phyloP scores from a whole-genome alignment of 2,113 vertebrate species.

The Dendropsophus ebraccatus region DNA sequence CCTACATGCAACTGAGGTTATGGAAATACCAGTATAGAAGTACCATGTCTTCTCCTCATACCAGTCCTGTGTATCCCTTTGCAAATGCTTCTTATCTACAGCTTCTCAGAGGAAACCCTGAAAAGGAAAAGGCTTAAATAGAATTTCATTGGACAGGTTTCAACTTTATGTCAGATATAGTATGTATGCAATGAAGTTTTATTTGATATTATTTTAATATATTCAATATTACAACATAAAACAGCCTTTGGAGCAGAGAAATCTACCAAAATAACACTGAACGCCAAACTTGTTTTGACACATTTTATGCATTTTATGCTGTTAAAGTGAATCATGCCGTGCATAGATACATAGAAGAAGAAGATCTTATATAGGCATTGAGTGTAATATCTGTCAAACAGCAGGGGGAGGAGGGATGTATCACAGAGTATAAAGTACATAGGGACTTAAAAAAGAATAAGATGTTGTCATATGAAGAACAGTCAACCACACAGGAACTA shows the following conservation, averaged over 20 bases:
- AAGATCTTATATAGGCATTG: neutral
- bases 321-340: neutral
- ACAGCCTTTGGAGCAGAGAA: neutral
- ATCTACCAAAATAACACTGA: neutral
- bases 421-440: no score
- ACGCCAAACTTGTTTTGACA: neutral
- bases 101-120: neutral
- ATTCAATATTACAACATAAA: neutral
- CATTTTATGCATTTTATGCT: neutral
- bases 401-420: no score
- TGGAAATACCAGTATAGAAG: no score
- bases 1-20: no score
- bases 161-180: neutral
- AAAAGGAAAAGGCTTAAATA: neutral
- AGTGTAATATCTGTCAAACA: neutral
- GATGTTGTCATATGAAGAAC: no score
- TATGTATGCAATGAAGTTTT: neutral
- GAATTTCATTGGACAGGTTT: neutral
- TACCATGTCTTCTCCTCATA: no score
- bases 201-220: neutral
- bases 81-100: neutral
- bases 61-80: neutral
- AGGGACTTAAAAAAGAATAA: no score
- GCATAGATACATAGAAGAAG: neutral
- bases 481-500: no score